phyloP scores from a whole-genome alignment of 1,140 invertebrate species.

The Drosophila auraria region DNA sequence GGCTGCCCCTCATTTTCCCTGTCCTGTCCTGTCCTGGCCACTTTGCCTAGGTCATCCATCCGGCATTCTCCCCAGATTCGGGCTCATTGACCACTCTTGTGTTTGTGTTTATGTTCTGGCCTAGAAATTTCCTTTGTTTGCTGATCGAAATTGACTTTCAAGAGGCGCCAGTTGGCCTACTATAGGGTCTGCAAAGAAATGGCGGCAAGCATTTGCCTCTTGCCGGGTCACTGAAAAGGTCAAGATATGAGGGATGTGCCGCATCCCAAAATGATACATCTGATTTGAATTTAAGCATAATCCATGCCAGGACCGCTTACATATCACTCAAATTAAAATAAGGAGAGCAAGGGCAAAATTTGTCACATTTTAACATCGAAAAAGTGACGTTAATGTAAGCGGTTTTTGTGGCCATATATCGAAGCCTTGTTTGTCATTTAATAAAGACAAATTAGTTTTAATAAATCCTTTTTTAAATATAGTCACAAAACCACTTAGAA shows the following conservation, averaged over 20 bases:
- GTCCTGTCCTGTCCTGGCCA: conserved; percentile 5
- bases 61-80: conserved; percentile 20
- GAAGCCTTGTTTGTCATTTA: not conserved
- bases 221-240: conserved; percentile 30
- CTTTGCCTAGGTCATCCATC: conserved; percentile 45
- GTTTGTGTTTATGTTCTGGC: conserved; percentile 53
- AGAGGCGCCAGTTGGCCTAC: conserved; percentile 45
- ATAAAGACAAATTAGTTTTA: not conserved
- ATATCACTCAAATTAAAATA: not conserved
- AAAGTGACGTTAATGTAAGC: not conserved
- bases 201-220: conserved; percentile 3
- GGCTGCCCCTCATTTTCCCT: conserved; percentile 16
- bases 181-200: conserved; percentile 13
- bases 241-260: conserved; percentile 1
- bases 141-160: conserved; percentile 55
- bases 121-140: conserved; percentile 53
- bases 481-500: too few relatives aligned
- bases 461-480: not conserved
- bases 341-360: not conserved
- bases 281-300: conserved; percentile 8
- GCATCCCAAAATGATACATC: conserved; percentile 8
- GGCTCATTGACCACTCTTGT: conserved; percentile 50
- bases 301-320: not conserved
- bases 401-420: not conserved
- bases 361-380: not conserved